Evolutionary conservation across 2,888 invertebrate species (phyloP).

Genomic region (Polyploca ridens): DNA sequence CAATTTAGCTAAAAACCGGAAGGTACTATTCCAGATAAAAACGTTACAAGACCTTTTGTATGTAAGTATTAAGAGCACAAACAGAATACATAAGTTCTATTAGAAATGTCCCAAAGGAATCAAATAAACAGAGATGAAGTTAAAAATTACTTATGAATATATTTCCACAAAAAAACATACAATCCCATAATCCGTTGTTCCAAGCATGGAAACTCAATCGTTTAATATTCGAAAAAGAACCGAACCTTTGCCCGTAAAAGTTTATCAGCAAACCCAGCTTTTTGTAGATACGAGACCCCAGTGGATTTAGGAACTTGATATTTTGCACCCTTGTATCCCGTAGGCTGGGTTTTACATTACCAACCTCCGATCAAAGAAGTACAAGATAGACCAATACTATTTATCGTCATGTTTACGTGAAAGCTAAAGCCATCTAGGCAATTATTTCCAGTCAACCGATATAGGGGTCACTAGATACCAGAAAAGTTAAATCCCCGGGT

Average conservation of each 20-base stretch:
- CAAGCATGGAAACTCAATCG: constrained; percentile 3
- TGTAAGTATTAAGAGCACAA: background rate
- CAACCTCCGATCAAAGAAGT: background rate
- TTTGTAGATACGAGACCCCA: background rate
- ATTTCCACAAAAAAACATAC: background rate
- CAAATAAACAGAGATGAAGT: background rate
- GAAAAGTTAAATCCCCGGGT: no score
- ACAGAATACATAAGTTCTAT: background rate
- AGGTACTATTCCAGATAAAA: background rate
- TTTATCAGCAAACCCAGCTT: background rate
- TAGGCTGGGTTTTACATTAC: background rate
- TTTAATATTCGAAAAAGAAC: constrained; percentile 12
- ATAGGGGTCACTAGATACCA: no score
- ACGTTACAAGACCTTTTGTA: background rate
- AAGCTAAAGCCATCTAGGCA: no score
- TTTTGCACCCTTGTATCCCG: constrained; percentile 12
- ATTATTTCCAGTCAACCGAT: no score
- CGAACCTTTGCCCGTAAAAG: constrained; percentile 1
- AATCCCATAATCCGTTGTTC: constrained; percentile 3
- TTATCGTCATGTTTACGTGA: background rate
- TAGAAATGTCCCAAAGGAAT: background rate
- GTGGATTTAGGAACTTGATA: constrained; percentile 10
- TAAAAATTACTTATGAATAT: background rate
- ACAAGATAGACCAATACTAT: background rate
- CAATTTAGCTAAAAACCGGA: no score